phyloP scores from a whole-genome alignment of 1,140 invertebrate species.

The Paraescarpia echinospica region DNA sequence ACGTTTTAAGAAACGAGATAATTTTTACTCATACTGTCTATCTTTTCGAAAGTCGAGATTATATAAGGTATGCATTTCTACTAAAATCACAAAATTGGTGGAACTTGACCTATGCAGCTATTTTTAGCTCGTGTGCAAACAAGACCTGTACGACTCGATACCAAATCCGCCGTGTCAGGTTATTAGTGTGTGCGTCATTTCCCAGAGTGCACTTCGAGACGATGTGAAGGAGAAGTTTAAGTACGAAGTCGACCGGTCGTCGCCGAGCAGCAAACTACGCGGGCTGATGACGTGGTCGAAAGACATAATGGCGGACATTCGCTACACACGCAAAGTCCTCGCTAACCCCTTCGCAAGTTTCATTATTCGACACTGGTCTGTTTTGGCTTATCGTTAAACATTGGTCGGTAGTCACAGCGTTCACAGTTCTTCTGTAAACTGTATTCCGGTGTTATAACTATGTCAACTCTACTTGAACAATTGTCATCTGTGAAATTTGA shows the following conservation, averaged over 20 bases:
- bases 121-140: too few species aligned
- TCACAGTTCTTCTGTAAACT: not conserved
- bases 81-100: too few species aligned
- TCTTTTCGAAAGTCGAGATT: too few species aligned
- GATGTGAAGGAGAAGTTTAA: constrained; percentile 57
- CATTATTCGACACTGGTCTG: constrained; percentile 30
- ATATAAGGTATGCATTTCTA: too few species aligned
- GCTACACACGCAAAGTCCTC: constrained; percentile 47
- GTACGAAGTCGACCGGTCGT: constrained; percentile 54
- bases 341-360: constrained; percentile 28
- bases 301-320: constrained; percentile 54
- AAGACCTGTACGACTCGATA: too few species aligned
- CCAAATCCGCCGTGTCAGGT: too few species aligned
- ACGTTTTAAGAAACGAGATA: too few species aligned
- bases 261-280: constrained; percentile 52
- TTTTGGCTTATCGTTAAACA: not conserved
- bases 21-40: too few species aligned
- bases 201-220: constrained; percentile 44
- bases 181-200: too few species aligned
- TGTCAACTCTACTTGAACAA: not conserved
- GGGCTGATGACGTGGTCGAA: constrained; percentile 55
- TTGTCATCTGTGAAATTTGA: too few species aligned
- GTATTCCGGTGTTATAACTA: not conserved
- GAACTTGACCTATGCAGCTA: too few species aligned
- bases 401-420: not conserved